phyloP scores from a whole-genome alignment of 2,888 invertebrate species.

The Chalcis sispes region DNA sequence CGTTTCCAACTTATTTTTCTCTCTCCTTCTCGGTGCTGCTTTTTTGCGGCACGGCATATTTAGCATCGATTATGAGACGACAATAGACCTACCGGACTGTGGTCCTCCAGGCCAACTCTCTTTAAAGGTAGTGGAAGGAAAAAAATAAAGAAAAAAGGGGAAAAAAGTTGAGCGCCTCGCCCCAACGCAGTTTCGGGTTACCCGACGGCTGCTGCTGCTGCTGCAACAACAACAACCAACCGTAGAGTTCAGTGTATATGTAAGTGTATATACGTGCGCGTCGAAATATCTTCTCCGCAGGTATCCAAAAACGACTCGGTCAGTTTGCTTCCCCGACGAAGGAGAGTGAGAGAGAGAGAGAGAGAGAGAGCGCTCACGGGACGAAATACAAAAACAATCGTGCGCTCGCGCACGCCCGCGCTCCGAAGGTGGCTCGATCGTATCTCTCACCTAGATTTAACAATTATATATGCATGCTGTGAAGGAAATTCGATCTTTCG shows the following conservation, averaged over 20 bases:
- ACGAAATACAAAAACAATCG: constrained; percentile 36
- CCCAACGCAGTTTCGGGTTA: constrained; percentile 63
- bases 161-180: constrained; percentile 4
- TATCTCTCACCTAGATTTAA: constrained; percentile 51
- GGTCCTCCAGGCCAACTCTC: constrained; percentile 49
- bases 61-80: constrained; percentile 72
- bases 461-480: constrained; percentile 48
- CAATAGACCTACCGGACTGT: constrained; percentile 70
- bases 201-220: no score
- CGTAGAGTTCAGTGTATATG: constrained; percentile 56
- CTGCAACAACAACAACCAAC: no score
- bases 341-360: constrained; percentile 5
- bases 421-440: constrained; percentile 33
- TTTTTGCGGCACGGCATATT: constrained; percentile 63
- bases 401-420: not conserved
- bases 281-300: constrained; percentile 58
- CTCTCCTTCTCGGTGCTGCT: constrained; percentile 22
- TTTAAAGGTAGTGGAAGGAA: constrained; percentile 25
- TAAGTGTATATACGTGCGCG: constrained; percentile 55
- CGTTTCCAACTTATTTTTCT: constrained; percentile 37
- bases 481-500: constrained; percentile 54
- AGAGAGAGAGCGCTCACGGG: not conserved
- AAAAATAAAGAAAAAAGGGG: constrained; percentile 53
- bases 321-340: not conserved
- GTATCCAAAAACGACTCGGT: constrained; percentile 14